phyloP scores from a whole-genome alignment of 2,797 vertebrate genomes.

The Phaenicophaeus curvirostris region DNA sequence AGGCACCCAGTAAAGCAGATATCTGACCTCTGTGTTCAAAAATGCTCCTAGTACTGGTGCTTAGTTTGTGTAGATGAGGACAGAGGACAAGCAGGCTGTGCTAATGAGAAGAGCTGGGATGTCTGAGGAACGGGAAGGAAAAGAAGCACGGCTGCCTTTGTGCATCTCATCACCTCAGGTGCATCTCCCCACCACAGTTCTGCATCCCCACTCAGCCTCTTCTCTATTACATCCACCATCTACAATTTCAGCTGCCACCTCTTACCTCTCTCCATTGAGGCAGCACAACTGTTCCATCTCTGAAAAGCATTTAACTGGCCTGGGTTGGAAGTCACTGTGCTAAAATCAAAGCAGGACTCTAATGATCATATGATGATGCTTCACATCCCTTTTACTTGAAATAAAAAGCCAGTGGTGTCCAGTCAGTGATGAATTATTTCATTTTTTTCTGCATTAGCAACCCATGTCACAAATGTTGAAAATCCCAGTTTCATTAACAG shows the following conservation, averaged over 20 bases:
- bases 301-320: neutral
- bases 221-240: rapidly evolving
- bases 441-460: neutral
- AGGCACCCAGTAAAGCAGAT: neutral
- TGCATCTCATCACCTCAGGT: neutral
- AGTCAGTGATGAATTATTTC: conserved; percentile 23
- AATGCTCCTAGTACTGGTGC: neutral
- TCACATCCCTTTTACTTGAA: conserved; percentile 6
- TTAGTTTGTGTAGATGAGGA: neutral
- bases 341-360: neutral
- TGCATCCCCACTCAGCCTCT: neutral
- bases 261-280: neutral
- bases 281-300: neutral
- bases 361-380: neutral
- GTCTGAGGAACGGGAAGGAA: neutral
- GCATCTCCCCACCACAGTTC: neutral
- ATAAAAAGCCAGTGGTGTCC: neutral
- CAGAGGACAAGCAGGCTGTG: neutral
- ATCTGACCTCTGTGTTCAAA: neutral
- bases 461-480: neutral
- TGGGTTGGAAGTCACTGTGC: neutral
- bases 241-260: neutral
- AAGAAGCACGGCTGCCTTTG: neutral
- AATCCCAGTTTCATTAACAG: neutral
- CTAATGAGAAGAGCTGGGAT: neutral